Evolutionary conservation across 2,113 vertebrate species (phyloP).

Genomic region (Brachyhypopomus occidentalis): DNA sequence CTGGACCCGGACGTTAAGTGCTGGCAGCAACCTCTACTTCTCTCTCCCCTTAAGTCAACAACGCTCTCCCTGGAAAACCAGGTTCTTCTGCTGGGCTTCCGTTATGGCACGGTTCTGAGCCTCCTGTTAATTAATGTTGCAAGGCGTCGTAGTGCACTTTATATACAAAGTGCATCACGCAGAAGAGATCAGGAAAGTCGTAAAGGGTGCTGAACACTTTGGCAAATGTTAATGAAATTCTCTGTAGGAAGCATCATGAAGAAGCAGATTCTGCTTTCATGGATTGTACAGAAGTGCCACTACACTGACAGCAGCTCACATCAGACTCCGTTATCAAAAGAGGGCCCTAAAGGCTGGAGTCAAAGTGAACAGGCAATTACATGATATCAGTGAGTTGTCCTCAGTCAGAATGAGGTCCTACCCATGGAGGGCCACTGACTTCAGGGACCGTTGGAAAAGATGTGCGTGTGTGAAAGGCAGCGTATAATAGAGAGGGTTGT

Average conservation of each 20-base stretch:
- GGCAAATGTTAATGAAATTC: conserved; percentile 9
- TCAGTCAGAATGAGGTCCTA: background rate
- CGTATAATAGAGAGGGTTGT: conserved; percentile 53
- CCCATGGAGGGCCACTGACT: background rate
- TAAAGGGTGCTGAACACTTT: too few relatives aligned
- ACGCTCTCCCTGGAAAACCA: conserved; percentile 1
- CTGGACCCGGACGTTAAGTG: conserved; percentile 44
- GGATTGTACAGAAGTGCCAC: background rate
- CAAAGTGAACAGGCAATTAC: background rate
- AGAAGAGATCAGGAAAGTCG: background rate
- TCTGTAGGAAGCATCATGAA: background rate
- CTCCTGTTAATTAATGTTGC: conserved; percentile 19
- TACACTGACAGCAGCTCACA: background rate
- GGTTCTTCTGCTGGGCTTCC: conserved; percentile 2
- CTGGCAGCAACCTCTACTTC: conserved; percentile 40
- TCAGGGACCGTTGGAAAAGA: too few relatives aligned
- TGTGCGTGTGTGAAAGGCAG: conserved; percentile 20
- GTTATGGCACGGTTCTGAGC: conserved; percentile 28
- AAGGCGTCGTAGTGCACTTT: conserved; percentile 6
- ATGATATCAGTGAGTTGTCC: background rate
- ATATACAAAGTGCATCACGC: too few relatives aligned
- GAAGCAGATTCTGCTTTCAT: background rate
- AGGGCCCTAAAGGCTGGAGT: background rate
- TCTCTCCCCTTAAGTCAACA: conserved; percentile 34
- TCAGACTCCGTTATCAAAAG: background rate